Base-by-base conservation (phyloP, 2,113 vertebrate species). In the Myotis brandtii region DNA sequence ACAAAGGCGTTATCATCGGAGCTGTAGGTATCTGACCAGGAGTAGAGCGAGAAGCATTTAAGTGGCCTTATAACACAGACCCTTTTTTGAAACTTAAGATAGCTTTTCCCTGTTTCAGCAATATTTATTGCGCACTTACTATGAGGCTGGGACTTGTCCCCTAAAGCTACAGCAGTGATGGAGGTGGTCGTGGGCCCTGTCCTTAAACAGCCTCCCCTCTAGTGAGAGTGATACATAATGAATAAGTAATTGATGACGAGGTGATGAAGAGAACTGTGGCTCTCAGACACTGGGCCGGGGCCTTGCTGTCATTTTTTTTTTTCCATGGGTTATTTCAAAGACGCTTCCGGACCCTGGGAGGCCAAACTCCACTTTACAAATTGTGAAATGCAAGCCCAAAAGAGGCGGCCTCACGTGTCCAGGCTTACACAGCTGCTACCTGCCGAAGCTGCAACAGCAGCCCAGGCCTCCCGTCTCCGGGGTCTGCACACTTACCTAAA, bases 221-320 rank as follows among this genome's bases (percentile, higher is more conserved):
- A 52, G 40, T 0, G 27, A 79, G 13, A 14, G 34, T n/a, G 14
- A 84, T 30, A 50, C 48, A 11, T 6, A 10, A 23, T 8, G 62
- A 2, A 13, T 7, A 75, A 79, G 8, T 11, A 17, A 43, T 34
- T 46, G 54, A 11, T 12, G 52, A 11, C 1, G 30, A 91, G 76
- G 50, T 27, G 32, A 13, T 52, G 46, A 73, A 34, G 48, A 52
- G 10, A 64, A 10, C 20, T 2, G 2, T 37, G 37, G 40, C 18
- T 69, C 7, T 62, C 9, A 3, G 25, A 34, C 16, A 11, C 0
- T 4, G 4, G 52, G 21, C 32, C 25, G 20, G 43, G n/a, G 7
- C 20, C 48, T 56, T 11, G 54, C 0, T 66, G 40, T 21, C 37
- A n/a, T 46, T 79, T 69, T 18, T 13, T 73, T 17, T 16, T 1